Base-by-base conservation (phyloP, 1,140 invertebrate genomes). In the Sinella curviseta region DNA sequence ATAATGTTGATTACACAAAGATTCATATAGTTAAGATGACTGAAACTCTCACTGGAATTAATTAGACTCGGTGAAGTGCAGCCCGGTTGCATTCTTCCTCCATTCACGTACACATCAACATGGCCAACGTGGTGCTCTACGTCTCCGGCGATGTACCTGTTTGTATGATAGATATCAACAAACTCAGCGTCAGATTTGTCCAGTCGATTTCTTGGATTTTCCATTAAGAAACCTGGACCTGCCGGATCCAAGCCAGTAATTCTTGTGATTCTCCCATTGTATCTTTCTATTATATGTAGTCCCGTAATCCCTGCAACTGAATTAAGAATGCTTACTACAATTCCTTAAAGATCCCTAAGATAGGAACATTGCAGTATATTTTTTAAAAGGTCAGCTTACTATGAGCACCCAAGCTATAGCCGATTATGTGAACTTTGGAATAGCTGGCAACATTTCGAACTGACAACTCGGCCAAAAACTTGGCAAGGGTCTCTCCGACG, bases 201-300 rank as follows among this genome's bases (percentile, higher is more conserved):
- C 4, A 89, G 80, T 31, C 88, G 83, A 35, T 85, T 85, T 35
- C 85, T 77, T 0, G 86, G 83, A 73, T 86, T 81, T 8, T 83
- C 80, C 73, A 84, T 81, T 86, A 84, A 86, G 82, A 88, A 90
- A 3, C 88, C 81, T 17, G 89, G 90, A 82, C 88, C 87, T 0
- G 90, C 90, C 0, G 90, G 89, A 85, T 90, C 90, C 34, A 90
- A 80, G 76, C 89, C 89, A 89, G 86, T 86, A 4, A 70, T 70
- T 14, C 65, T 30, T 8, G 28, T 14, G 1, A 70, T 31, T 14
- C 3, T 70, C 1, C 31, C 65, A 12, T 70, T 70, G 30, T 4
- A 31, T 30, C n/a, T 33, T 33, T 33, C 14, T 31, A 70, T 31
- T 31, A 70, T 24, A 14, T 31, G 4, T 14, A 12, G n/a, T 31